Base-by-base conservation (phyloP, 2,888 invertebrate species). In the Dilophus febrilis region DNA sequence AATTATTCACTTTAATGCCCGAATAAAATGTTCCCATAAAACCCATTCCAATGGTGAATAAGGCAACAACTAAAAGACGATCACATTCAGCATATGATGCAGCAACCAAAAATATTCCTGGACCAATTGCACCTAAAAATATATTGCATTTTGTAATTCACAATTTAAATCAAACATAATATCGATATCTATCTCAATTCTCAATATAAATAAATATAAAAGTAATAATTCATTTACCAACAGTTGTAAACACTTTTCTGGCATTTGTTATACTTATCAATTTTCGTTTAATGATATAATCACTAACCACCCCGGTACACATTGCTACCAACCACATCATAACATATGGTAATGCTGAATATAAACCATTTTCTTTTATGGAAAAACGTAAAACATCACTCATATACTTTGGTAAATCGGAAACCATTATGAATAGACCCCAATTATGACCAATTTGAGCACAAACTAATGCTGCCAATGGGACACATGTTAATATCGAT, bases 21-120 rank as follows among this genome's bases (percentile, higher is more conserved):
- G 75, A 73, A 57, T 75, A 76, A 63, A 72, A 77, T 28, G 74
- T 71, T 1, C 77, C 77, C 77, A 77, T 77, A 7, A 73, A 58
- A 10, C 74, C 76, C 76, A 77, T 77, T 37, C 74, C 71, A 2
- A 74, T 64, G 4, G 76, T 75, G 52, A 78, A 74, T 3, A 77
- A 60, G 8, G 66, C 59, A 2, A 77, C 72, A 2, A 74, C 76
- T 1, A 68, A 51, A 2, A 64, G 55, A 13, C 71, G 64, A 57
- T 77, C 66, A 52, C 77, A 77, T 34, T 75, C 76, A n/a, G 76
- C 74, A 54, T 78, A 77, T 0, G 77, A 75, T 0, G 77, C 78
- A 18, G 70, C 63, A 38, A 78, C 69, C 57, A 79, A 71, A 46
- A 76, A 75, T 36, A 72, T 64, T 3, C 75, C 77, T 1, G 78